Evolutionary conservation across 2,113 vertebrate species (phyloP).

Genomic region (Acanthochromis polyacanthus): DNA sequence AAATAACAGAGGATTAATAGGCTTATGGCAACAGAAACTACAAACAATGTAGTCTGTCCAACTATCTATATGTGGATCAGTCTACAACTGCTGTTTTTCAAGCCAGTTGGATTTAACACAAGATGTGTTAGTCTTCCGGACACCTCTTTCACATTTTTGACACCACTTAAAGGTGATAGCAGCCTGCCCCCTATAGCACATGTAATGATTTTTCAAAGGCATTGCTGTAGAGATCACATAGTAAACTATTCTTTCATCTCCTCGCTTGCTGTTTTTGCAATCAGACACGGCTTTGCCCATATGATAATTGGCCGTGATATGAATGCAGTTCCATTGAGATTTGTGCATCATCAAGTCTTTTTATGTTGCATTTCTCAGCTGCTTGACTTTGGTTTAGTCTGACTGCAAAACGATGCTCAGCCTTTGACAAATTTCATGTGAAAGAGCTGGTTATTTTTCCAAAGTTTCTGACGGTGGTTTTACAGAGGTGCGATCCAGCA

Average conservation of each 20-base stretch:
- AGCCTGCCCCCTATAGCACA: conserved; percentile 19
- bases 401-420: conserved; percentile 50
- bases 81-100: not conserved
- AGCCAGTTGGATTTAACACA: not conserved
- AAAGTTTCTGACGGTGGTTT: conserved; percentile 43
- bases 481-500: conserved; percentile 29
- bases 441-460: conserved; percentile 18
- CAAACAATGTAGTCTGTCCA: no score
- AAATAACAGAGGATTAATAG: no score
- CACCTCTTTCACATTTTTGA: conserved; percentile 24
- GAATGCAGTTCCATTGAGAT: conserved; percentile 66
- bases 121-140: not conserved
- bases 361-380: conserved; percentile 50
- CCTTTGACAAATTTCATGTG: conserved; percentile 48
- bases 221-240: conserved; percentile 40
- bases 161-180: conserved; percentile 48
- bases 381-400: conserved; percentile 48
- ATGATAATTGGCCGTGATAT: conserved; percentile 68
- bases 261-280: conserved; percentile 42
- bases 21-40: no score
- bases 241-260: conserved; percentile 66
- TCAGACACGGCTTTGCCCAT: conserved; percentile 54
- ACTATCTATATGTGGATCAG: no score
- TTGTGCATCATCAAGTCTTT: conserved; percentile 57
- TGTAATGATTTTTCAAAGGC: conserved; percentile 42